Percentiles rank a stretch among this genome's conserved stretches.
phyloP scores from a whole-genome alignment of 2,797 vertebrate genomes.

The Toxotes lorentzi region DNA sequence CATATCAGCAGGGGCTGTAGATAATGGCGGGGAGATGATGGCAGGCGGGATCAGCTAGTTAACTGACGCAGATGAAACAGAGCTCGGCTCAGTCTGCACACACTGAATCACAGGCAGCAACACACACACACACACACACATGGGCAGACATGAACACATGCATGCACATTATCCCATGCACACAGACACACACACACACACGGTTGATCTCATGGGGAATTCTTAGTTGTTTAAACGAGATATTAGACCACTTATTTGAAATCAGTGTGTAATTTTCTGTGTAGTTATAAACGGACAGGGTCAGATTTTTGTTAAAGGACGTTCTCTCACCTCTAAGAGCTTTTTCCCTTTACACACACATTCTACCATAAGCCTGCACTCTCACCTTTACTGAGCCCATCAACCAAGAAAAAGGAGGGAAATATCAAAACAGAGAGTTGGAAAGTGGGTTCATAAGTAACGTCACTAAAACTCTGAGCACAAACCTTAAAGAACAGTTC shows the following conservation, averaged over 20 bases:
- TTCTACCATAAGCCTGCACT: too few species aligned
- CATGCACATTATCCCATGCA: neutral
- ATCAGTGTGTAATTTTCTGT: neutral
- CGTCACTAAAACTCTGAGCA: too few species aligned
- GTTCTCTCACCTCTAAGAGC: too few species aligned
- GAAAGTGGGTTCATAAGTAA: too few species aligned
- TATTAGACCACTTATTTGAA: neutral
- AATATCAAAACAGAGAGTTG: too few species aligned
- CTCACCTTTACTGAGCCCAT: too few species aligned
- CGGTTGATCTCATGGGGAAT: neutral
- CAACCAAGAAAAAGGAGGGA: too few species aligned
- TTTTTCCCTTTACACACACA: too few species aligned
- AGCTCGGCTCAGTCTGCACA: slow-evolving; percentile 39
- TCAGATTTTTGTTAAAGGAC: neutral
- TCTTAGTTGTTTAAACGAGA: neutral
- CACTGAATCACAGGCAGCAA: neutral
- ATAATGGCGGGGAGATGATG: slow-evolving; percentile 74
- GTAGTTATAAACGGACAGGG: neutral
- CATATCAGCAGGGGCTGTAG: slow-evolving; percentile 63
- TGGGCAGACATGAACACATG: neutral
- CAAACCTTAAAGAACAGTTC: too few species aligned
- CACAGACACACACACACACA: neutral
- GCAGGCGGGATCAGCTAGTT: slow-evolving; percentile 76
- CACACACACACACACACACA: neutral
- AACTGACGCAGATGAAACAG: slow-evolving; percentile 63